Base-by-base conservation (phyloP, 2,888 invertebrate species). In the Nomada goodeniana region DNA sequence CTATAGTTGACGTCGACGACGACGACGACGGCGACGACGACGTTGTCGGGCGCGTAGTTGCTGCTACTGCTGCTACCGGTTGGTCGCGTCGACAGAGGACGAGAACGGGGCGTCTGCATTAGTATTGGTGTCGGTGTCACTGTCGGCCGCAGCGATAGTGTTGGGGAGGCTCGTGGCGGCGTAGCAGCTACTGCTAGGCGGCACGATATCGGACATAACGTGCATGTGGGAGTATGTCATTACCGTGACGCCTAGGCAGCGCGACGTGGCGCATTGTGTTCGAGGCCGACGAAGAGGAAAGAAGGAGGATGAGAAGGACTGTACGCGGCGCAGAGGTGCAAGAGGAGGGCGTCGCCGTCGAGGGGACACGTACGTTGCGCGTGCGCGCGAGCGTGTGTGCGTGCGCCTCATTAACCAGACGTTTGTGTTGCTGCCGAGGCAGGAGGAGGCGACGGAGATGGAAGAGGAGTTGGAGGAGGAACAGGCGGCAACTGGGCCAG, bases 321-420 rank as follows among this genome's bases (percentile, higher is more conserved):
- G 60, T 63, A 65, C 70, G 67, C 70, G 77, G 85, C 64, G 63
- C n/a, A 71, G 75, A 71, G 78, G 77, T 69, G 80, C 69, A 50
- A 75, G 85, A 72, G 74, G 85, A 74, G 80, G 81, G 77, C 78
- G 83, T 82, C 87, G 84, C 80, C 85, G 78, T 76, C 71, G 89
- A 85, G 86, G 81, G 80, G 86, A 83, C 82, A 85, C 90, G 90
- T 88, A 78, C 80, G 87, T 77, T 87, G 88, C 91, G 90, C 91
- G 91, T 90, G 90, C 89, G 91, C 89, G 87, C 87, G 86, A 87
- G 88, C 89, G 89, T 88, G 90, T 90, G 85, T 90, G 89, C 91
- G 89, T 90, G 90, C 88, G 91, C 89, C 91, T 91, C 92, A 92
- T 92, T 91, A 92, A 90, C 88, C 90, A 86, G 89, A 85, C 89